Evolutionary conservation across 1,140 invertebrate genomes (phyloP), one percentile per base, ranked within the genome.

Genomic region (Sitobion miscanthi): DNA sequence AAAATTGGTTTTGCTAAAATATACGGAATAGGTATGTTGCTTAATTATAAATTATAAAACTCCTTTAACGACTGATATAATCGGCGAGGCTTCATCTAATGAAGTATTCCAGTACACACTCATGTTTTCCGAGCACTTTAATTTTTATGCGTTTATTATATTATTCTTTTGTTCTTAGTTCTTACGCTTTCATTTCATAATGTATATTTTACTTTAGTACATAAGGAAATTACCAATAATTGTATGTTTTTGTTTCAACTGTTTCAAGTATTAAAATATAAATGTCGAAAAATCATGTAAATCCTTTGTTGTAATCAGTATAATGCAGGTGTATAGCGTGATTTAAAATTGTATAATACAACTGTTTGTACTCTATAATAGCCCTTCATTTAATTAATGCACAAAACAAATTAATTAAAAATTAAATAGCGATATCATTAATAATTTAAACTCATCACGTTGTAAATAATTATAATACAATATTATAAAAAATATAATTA

Each of bases 401-500:
- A 35, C n/a, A 77, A n/a, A 62, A 57, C n/a, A 77, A 30, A 14
- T 4, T n/a, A 69, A 77, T 77, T 17, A n/a, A 77, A 77, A 77
- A 77, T 77, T 77, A n/a, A n/a, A n/a, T n/a, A n/a, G n/a, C 3
- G 4, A 17, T n/a, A 69, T 69, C 30, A n/a, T n/a, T 69, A n/a
- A 69, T 69, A n/a, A 77, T n/a, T 77, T 5, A n/a, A 77, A 17
- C 62, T 77, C n/a, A 17, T 77, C n/a, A 77, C 17, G 14, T n/a
- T 77, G 4, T 77, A 77, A 77, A 62, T 62, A 62, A 77, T n/a
- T 77, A 77, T 35, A n/a, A 77, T 35, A 77, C 4, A 14, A 77
- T n/a, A 30, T 77, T n/a, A n/a, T 17, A 77, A 77, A 77, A 77
- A n/a, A 77, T 77, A 77, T 77, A 77, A 77, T 77, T 77, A n/a